phyloP scores from a whole-genome alignment of 2,888 invertebrate genomes.

The Acleris laterana region DNA sequence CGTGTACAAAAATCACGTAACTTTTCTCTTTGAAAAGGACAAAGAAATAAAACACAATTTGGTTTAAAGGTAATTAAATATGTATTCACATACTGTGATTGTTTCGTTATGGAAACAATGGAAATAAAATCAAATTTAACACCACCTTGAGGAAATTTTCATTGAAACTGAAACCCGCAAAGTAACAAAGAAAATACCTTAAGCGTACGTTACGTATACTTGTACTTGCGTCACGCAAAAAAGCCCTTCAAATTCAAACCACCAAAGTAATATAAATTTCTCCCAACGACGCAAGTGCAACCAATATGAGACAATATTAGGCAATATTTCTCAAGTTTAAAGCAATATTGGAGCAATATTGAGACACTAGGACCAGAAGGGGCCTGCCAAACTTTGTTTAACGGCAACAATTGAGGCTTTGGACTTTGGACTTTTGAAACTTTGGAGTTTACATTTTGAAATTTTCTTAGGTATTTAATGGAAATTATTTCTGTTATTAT shows the following conservation, averaged over 20 bases:
- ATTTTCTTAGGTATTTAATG: no score
- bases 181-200: no score
- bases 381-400: constrained; percentile 34
- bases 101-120: no score
- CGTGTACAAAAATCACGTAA: no score
- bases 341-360: constrained; percentile 58
- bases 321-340: constrained; percentile 71
- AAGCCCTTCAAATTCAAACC: constrained; percentile 47
- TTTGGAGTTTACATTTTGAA: background rate
- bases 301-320: constrained; percentile 72
- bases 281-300: constrained; percentile 58
- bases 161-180: no score
- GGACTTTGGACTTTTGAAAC: constrained; percentile 9
- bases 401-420: constrained; percentile 10
- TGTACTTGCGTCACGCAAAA: background rate
- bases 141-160: no score
- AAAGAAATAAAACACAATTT: no score
- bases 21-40: no score
- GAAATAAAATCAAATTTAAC: no score
- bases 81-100: no score
- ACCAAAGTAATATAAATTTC: constrained; percentile 56
- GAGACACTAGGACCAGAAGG: constrained; percentile 45
- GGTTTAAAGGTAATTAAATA: no score
- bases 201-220: background rate
- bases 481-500: no score